A percentile compares a stretch with the other conserved stretches of the same genome.
phyloP scores from a whole-genome alignment of 2,888 invertebrate genomes.

The Phyllotreta cruciferae region DNA sequence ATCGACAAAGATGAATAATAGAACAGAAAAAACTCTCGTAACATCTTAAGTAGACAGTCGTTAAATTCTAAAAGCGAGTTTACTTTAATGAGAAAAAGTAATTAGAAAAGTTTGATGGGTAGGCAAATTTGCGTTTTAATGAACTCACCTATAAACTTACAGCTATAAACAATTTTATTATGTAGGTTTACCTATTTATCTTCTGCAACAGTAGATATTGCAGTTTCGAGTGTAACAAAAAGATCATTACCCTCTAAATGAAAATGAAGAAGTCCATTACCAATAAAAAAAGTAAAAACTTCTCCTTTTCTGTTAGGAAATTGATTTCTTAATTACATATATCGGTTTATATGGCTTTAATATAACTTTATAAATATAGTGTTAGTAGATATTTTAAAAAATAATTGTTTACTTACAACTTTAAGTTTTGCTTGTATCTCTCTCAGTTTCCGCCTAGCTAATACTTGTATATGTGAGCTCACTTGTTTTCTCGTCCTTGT shows the following conservation, averaged over 20 bases:
- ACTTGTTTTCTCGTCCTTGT: constrained; percentile 99
- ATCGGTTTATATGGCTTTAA: neutral
- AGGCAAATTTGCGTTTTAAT: too few species aligned
- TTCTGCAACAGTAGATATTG: too few species aligned
- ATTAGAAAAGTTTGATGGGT: constrained; percentile 5
- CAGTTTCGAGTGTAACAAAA: too few species aligned
- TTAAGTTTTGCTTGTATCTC: constrained; percentile 98
- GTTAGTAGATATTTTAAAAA: neutral
- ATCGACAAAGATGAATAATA: too few species aligned
- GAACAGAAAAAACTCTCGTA: too few species aligned
- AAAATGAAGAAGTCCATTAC: too few species aligned
- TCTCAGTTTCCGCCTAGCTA: constrained; percentile 96
- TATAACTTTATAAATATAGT: neutral
- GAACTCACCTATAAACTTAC: too few species aligned
- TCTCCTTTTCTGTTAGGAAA: too few species aligned
- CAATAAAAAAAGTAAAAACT: too few species aligned
- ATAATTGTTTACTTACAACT: constrained; percentile 75
- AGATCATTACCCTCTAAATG: too few species aligned
- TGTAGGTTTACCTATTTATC: too few species aligned
- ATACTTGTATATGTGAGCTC: constrained; percentile 99
- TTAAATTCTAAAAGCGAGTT: constrained; percentile 10
- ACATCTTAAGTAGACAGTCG: neutral
- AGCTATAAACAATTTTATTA: too few species aligned
- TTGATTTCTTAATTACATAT: neutral
- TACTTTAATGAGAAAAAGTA: neutral